Evolutionary conservation across 2,113 vertebrate species (phyloP), one percentile per base, ranked within the genome.

Genomic region (Phylloscopus trochilus): DNA sequence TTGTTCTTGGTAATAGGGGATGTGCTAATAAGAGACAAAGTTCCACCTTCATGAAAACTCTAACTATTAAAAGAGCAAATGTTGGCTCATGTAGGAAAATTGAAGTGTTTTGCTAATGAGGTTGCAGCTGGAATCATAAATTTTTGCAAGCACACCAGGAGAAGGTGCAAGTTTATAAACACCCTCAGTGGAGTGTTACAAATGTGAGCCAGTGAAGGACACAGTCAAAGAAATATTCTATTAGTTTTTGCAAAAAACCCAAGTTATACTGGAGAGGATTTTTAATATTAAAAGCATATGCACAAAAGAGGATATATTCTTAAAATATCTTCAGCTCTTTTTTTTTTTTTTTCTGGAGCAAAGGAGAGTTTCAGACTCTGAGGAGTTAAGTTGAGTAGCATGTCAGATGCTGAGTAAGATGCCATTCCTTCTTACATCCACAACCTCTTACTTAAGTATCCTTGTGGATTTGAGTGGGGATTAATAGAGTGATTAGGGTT

Each of bases 321-420:
- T 19, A 63, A 77, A 90, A 52, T 3, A 31, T 70, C 24, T 46
- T 74, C 1, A 5, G 6, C 17, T 82, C 8, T 31, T 46, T 46
- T 44, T 46, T 46, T 46, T 46, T 46, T 46, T 46, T 46, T 22
- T 93, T 44, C 19, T 63, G 15, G 84, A 58, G 13, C 30, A 62
- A 21, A 53, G 27, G 55, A 58, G 47, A 69, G 7, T 68, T 74
- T 84, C 62, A 22, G 76, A 20, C 51, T 77, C 41, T 35, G 82
- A 92, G 67, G 74, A 87, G 74, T 46, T 74, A 35, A 39, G 33
- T 15, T 64, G 31, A 28, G 35, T 11, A 60, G 44, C 72, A 69
- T 64, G 93, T 86, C 93, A 93, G 55, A 72, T 95, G 75, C 75
- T 86, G 92, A 94, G 55, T 89, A 87, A 90, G 75, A 90, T 91